Evolutionary conservation across 2,113 vertebrate species (phyloP).

Genomic region (Phyllostomus discolor): DNA sequence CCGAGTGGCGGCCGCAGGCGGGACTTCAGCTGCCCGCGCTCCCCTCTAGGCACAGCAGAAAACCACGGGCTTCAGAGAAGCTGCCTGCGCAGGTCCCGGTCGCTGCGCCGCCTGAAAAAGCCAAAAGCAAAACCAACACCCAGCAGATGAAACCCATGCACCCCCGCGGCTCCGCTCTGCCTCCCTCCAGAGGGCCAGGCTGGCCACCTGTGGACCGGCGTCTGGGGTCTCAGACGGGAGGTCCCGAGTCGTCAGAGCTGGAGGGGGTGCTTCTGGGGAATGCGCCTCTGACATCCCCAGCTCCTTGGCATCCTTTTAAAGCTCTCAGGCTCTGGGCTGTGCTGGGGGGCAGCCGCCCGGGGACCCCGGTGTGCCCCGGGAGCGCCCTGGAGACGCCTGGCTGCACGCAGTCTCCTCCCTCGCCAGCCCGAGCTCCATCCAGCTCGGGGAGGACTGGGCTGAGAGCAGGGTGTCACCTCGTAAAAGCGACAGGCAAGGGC

Average conservation of each 20-base stretch:
- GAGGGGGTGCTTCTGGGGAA: background rate
- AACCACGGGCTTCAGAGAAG: slow-evolving; percentile 65
- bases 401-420: slow-evolving; percentile 1
- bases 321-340: background rate
- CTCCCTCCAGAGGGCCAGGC: background rate
- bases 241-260: background rate
- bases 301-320: background rate
- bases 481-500: slow-evolving; percentile 66
- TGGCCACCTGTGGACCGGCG: background rate
- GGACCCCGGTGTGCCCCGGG: background rate
- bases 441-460: background rate
- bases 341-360: background rate
- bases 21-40: slow-evolving; percentile 57
- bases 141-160: background rate
- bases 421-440: background rate
- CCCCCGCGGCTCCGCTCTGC: background rate
- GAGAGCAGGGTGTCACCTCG: slow-evolving; percentile 65
- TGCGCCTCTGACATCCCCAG: background rate
- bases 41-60: slow-evolving; percentile 71
- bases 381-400: background rate
- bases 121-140: slow-evolving; percentile 42
- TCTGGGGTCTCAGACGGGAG: background rate
- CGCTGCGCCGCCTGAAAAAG: background rate
- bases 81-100: background rate
- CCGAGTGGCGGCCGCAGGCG: slow-evolving; percentile 71